phyloP scores from a whole-genome alignment of 2,888 invertebrate genomes.

The Rugalucina vietnamica region DNA sequence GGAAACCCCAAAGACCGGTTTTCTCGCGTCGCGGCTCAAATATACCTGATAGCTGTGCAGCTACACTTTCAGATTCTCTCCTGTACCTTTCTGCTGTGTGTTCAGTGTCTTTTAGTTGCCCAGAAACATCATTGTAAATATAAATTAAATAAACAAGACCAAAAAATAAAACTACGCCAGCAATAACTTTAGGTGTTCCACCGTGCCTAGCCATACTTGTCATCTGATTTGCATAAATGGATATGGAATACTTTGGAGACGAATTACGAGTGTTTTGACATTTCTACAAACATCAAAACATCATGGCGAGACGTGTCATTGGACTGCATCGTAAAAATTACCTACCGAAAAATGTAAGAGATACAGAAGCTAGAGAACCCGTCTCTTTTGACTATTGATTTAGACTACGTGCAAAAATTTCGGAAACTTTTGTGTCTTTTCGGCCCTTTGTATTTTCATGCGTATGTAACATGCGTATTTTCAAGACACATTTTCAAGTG shows the following conservation, averaged over 20 bases:
- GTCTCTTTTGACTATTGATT: too few relatives aligned
- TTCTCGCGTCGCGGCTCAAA: too few relatives aligned
- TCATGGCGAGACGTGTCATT: constrained; percentile 75
- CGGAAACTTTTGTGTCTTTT: too few relatives aligned
- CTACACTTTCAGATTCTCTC: constrained; percentile 74
- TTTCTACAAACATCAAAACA: constrained; percentile 58
- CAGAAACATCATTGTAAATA: constrained; percentile 70
- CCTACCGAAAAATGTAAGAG: too few relatives aligned
- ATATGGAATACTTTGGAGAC: not conserved
- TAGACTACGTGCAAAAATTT: too few relatives aligned
- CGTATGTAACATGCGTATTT: too few relatives aligned
- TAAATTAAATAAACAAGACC: constrained; percentile 74
- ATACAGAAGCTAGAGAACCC: too few relatives aligned
- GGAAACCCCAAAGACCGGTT: too few relatives aligned
- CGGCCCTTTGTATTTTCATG: too few relatives aligned
- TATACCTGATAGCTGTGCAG: constrained; percentile 77
- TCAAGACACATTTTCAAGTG: too few relatives aligned
- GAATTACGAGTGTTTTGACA: not conserved
- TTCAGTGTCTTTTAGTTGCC: constrained; percentile 74
- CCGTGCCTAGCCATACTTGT: constrained; percentile 69
- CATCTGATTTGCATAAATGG: not conserved
- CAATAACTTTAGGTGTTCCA: constrained; percentile 67
- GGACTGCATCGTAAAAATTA: not conserved
- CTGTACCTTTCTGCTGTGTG: constrained; percentile 73
- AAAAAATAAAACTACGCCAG: constrained; percentile 65